These are phyloP conservation scores for Melanostigma gelatinosum DNA, from an alignment of 2,113 vertebrate genomes.

Conservation along the genomic window DNA sequence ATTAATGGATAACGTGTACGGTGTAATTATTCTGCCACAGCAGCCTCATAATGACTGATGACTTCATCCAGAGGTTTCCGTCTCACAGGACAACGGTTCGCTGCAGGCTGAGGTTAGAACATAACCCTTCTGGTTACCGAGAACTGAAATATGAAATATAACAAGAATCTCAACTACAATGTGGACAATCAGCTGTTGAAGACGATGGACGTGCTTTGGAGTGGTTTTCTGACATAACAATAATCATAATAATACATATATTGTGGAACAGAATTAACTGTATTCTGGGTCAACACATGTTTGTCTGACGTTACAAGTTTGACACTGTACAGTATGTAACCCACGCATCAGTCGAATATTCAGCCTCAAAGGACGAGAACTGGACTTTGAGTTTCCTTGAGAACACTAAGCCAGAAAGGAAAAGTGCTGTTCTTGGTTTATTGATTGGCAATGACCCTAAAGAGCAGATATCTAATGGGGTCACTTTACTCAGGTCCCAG, in stretches of 20 bases:
- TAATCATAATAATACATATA: background rate
- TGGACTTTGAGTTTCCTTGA: background rate
- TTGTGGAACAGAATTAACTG: background rate
- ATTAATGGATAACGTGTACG: constrained; percentile 29
- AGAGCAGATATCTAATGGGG: background rate
- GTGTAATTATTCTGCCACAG: constrained; percentile 23
- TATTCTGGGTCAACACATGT: background rate
- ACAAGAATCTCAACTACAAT: background rate
- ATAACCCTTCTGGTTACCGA: background rate
- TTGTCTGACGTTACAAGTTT: no score
- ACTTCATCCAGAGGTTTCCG: constrained; percentile 1
- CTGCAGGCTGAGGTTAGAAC: background rate
- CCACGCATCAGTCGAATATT: background rate
- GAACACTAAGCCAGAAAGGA: background rate
- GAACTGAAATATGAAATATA: background rate
- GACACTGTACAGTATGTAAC: no score
- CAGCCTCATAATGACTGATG: constrained; percentile 10
- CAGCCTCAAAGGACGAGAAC: constrained; percentile 1
- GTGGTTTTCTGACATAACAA: background rate
- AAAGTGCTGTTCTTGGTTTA: constrained; percentile 2
- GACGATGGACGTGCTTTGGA: background rate
- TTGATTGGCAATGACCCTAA: constrained; percentile 1
- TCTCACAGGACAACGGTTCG: background rate
- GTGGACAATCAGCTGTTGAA: background rate
- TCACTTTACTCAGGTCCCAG: background rate